Percentiles rank a stretch among this genome's conserved stretches.
Conservation (phyloP, 2,797 vertebrate species). For the Platyrinchus mystaceus region DNA sequence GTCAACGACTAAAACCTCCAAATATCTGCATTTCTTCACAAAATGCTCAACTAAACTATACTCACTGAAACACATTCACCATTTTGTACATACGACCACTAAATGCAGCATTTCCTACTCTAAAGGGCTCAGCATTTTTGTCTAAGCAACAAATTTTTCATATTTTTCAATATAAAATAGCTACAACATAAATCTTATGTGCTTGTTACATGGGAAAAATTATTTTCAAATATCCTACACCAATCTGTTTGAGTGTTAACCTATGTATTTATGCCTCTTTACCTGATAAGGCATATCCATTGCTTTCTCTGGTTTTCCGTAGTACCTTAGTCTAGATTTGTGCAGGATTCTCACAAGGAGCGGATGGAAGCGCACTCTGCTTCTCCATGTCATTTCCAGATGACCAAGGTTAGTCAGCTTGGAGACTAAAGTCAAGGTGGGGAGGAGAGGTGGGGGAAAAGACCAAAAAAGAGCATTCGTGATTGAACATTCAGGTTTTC, state of each 20-base stretch:
- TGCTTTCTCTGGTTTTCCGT: conserved; percentile 84
- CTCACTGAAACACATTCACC: background rate
- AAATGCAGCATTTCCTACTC: background rate
- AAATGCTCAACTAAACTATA: background rate
- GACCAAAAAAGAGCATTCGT: background rate
- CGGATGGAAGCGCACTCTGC: conserved; percentile 70
- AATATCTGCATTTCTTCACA: background rate
- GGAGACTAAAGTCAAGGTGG: conserved; percentile 73
- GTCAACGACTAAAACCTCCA: background rate
- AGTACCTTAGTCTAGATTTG: conserved; percentile 89
- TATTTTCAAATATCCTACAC: background rate
- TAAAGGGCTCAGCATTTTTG: background rate
- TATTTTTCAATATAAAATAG: background rate
- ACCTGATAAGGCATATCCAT: conserved; percentile 89
- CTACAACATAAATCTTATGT: background rate
- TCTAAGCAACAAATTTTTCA: background rate
- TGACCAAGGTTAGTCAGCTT: conserved; percentile 79
- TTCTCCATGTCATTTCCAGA: conserved; percentile 79
- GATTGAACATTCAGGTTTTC: background rate
- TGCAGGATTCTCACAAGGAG: conserved; percentile 89
- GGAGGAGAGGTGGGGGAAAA: background rate
- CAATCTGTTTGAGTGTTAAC: background rate
- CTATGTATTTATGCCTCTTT: background rate
- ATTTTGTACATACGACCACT: background rate
- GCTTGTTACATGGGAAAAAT: background rate